Percentiles rank a stretch among this genome's conserved stretches.
Evolutionary conservation across 2,113 vertebrate species (phyloP).

Genomic region (Xyrauchen texanus): DNA sequence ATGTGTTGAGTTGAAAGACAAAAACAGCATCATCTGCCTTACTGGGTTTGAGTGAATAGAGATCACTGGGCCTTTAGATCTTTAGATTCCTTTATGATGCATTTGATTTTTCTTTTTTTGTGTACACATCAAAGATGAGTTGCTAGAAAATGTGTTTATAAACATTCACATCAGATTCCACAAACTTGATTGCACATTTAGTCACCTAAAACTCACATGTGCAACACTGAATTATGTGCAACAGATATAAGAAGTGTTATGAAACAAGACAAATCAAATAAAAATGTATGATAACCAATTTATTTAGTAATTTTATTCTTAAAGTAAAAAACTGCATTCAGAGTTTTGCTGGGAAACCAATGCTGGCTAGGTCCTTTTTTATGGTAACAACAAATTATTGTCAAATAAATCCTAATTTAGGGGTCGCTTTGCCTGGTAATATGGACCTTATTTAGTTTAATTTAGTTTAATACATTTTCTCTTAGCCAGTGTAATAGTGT

Average conservation of each 20-base stretch:
- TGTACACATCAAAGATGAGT: constrained; percentile 41
- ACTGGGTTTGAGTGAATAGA: constrained; percentile 29
- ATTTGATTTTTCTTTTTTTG: constrained; percentile 40
- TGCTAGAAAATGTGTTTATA: constrained; percentile 37
- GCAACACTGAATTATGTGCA: constrained; percentile 39
- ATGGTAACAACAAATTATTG: too few species aligned
- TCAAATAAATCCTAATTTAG: too few species aligned
- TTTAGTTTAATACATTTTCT: too few species aligned
- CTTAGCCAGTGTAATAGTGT: too few species aligned
- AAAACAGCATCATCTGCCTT: constrained; percentile 42
- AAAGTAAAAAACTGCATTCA: too few species aligned
- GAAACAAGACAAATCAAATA: not conserved
- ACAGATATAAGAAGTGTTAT: constrained; percentile 36
- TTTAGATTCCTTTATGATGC: constrained; percentile 44
- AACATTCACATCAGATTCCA: constrained; percentile 39
- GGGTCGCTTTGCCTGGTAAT: too few species aligned
- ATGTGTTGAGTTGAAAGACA: constrained; percentile 63
- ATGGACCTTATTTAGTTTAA: too few species aligned
- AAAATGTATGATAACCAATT: not conserved
- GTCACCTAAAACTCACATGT: constrained; percentile 34
- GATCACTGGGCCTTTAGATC: constrained; percentile 54
- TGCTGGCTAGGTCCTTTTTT: too few species aligned
- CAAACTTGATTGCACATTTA: constrained; percentile 37
- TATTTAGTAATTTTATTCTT: too few species aligned
- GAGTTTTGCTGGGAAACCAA: too few species aligned